phyloP scores from a whole-genome alignment of 2,113 vertebrate genomes.

The Gambusia holbrooki region DNA sequence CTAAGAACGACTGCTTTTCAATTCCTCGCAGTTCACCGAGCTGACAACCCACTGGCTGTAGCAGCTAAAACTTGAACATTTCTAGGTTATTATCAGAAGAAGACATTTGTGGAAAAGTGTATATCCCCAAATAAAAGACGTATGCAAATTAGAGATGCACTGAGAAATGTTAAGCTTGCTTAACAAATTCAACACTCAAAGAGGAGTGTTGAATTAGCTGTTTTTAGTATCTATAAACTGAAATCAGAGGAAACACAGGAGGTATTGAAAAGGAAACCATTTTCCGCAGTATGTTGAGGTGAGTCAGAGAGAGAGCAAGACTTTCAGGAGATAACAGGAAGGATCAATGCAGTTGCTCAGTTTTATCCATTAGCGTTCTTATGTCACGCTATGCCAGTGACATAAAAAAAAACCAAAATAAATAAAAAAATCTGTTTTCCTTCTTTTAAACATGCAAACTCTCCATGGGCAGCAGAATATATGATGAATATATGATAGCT shows the following conservation, averaged over 20 bases:
- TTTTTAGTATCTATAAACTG: neutral
- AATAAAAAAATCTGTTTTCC: no score
- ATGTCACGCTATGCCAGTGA: no score
- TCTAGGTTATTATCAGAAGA: conserved; percentile 52
- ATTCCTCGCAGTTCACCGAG: conserved; percentile 51
- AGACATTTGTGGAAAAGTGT: conserved; percentile 51
- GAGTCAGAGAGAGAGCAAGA: neutral
- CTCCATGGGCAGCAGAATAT: no score
- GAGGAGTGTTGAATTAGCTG: neutral
- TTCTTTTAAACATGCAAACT: no score
- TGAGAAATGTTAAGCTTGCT: no score
- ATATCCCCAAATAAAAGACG: conserved; percentile 27
- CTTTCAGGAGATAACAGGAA: neutral
- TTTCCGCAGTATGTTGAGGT: neutral
- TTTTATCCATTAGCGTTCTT: neutral
- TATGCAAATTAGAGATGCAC: conserved; percentile 1
- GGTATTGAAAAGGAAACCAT: neutral
- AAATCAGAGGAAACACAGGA: neutral
- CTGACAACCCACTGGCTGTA: conserved; percentile 61
- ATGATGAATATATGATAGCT: no score
- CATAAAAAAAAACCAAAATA: no score
- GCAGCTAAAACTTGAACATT: conserved; percentile 54
- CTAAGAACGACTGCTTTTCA: conserved; percentile 52
- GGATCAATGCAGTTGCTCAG: neutral
- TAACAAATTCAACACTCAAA: neutral